phyloP scores from a whole-genome alignment of 2,797 vertebrate genomes.

The Lepidocolaptes lacrymiger region DNA sequence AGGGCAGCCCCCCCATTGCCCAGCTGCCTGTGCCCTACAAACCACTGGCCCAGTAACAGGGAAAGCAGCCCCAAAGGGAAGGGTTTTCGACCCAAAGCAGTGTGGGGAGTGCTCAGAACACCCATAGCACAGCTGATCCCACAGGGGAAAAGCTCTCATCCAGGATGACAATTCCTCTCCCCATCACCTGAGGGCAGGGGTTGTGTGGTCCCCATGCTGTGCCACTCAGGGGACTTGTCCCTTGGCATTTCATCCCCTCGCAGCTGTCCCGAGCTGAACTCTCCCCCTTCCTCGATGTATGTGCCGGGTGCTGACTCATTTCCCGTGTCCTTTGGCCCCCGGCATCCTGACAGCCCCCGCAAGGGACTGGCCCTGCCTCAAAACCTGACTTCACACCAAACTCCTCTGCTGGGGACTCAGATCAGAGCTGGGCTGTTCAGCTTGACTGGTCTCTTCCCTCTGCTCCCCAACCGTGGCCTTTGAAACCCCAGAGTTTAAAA shows the following conservation, averaged over 20 bases:
- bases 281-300: neutral
- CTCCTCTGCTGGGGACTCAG: neutral
- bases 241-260: fast-evolving
- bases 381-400: neutral
- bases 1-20: neutral
- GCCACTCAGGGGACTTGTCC: fast-evolving
- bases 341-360: neutral
- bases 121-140: neutral
- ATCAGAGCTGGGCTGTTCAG: neutral
- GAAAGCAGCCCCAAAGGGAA: neutral
- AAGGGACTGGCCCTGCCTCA: neutral
- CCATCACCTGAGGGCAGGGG: fast-evolving
- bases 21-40: fast-evolving
- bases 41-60: fast-evolving
- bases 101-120: neutral
- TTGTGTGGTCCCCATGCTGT: fast-evolving
- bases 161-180: fast-evolving
- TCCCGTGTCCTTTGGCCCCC: neutral
- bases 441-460: neutral
- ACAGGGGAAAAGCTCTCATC: fast-evolving
- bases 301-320: neutral
- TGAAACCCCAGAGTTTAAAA: neutral
- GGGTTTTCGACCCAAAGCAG: neutral
- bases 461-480: neutral
- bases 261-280: neutral